Evolutionary conservation across 2,888 invertebrate genomes (phyloP), one percentile per base, ranked within the genome.

Genomic region (Pomacea canaliculata): DNA sequence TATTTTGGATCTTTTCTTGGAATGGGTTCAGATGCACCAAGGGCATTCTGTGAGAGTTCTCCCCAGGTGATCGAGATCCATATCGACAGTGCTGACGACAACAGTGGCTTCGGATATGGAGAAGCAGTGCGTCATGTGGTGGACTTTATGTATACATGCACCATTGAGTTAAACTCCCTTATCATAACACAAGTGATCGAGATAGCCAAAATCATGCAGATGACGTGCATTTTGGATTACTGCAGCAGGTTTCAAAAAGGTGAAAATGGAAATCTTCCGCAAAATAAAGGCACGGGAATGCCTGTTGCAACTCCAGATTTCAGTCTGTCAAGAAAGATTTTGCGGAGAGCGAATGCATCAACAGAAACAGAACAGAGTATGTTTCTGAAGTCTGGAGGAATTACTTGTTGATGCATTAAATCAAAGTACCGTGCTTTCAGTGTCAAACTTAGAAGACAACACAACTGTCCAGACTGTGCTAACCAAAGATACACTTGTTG

Each of bases 51-150:
- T 19, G 88, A 88, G 76, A 87, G 87, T 78, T 80, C 82, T 18
- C 89, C 89, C 19, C 90, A 89, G 76, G 81, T 89, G 19, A 89
- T 90, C 37, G 89, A 90, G 80, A 89, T 90, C 72, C 89, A 89
- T 66, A 89, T 90, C 7, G 88, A 89, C 62, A 86, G 87, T 5
- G 83, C 76, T 49, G 85, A 83, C 37, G 82, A 79, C 13, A 85
- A 87, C 51, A 80, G 79, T 59, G 84, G 82, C 23, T 89, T 89
- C 70, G 83, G 83, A 27, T 89, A 89, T 71, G 83, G 83, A 37
- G 83, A 83, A 16, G 90, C 89, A 46, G 87, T 90, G 23, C 76
- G 81, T 65, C 82, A 82, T 65, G 84, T 90, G 18, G 85, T 90
- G 49, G 88, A 89, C 69, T 90, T 84, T 75, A 87, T 90, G 83